phyloP scores from a whole-genome alignment of 2,888 invertebrate species.

The Monopis laevigella region DNA sequence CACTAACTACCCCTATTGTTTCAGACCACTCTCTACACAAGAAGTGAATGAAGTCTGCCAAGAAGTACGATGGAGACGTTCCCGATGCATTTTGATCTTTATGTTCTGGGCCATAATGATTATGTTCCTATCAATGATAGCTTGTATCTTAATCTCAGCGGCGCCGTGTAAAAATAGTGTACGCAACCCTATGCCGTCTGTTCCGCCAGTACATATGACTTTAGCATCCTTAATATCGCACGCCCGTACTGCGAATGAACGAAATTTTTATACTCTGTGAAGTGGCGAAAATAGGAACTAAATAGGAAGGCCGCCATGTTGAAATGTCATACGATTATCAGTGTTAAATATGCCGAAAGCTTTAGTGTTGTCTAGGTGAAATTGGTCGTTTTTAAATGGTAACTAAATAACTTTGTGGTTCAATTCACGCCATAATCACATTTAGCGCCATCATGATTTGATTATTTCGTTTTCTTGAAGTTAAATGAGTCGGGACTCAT shows the following conservation, averaged over 20 bases:
- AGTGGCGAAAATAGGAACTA: too few species aligned
- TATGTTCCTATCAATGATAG: constrained; percentile 49
- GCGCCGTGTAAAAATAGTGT: constrained; percentile 26
- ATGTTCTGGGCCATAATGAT: constrained; percentile 59
- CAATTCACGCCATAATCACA: too few species aligned
- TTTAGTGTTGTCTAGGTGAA: too few species aligned
- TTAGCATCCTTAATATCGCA: constrained; percentile 31
- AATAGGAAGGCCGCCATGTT: too few species aligned
- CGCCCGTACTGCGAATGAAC: background rate
- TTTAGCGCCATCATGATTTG: too few species aligned
- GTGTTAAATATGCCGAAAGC: too few species aligned
- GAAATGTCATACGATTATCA: too few species aligned
- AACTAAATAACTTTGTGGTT: too few species aligned
- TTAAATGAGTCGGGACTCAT: too few species aligned
- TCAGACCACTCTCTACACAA: constrained; percentile 50
- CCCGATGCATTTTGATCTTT: constrained; percentile 45
- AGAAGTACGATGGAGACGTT: constrained; percentile 57
- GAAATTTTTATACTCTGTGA: constrained; percentile 4
- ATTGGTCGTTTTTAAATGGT: too few species aligned
- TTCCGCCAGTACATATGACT: constrained; percentile 36
- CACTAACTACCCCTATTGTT: constrained; percentile 18
- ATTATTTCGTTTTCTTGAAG: too few species aligned
- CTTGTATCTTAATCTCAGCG: constrained; percentile 35
- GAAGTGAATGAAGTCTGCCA: constrained; percentile 51
- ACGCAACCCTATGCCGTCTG: constrained; percentile 22